Base-by-base conservation (phyloP, 1,140 invertebrate species). In the Venturia canescens region DNA sequence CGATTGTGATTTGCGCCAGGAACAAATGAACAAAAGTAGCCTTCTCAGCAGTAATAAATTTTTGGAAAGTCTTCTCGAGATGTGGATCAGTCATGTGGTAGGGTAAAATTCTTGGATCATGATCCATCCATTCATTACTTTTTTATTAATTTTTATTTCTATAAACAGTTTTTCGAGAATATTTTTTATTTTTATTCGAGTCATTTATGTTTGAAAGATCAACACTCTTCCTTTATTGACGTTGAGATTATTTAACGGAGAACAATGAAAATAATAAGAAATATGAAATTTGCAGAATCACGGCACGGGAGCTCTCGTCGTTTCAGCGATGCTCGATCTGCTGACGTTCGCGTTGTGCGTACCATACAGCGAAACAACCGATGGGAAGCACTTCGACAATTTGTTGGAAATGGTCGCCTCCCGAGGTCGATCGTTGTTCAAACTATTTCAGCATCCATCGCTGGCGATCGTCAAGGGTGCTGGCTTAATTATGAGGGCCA, bases 351-450 rank as follows among this genome's bases (percentile, higher is more conserved):
- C 98, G 7, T 93, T 99, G 13, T 99, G 99, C 93, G 97, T 99
- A 80, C 99, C 99, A 26, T 99, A 99, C 92, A 98, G 97, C 90
- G 99, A 99, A 93, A 99, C 99, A 38, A 99, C 99, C 0, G 98
- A 99, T 89, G 98, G 98, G 23, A 97, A 97, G 87, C 97, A 99
- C 89, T 99, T 99, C 93, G 99, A 99, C 90, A 95, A 95, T 80
- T 92, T 99, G 44, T 92, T 99, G 44, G 97, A 98, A 92, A 95
- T 99, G 94, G 98, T 99, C 1, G 97, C 98, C 1, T 94, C 95
- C 53, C 94, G 97, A 85, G 99, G 98, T 23, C 93, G 98, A 82
- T 95, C 96, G 69, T 92, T 99, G 1, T 99, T 99, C 90, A 96
- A 97, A 90, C 92, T 99, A 15, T 99, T 99, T 92, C 98, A 98